Percentiles rank a stretch among this genome's conserved stretches.
Evolutionary conservation across 2,888 invertebrate genomes (phyloP).

Genomic region (Xiphydria camelus): DNA sequence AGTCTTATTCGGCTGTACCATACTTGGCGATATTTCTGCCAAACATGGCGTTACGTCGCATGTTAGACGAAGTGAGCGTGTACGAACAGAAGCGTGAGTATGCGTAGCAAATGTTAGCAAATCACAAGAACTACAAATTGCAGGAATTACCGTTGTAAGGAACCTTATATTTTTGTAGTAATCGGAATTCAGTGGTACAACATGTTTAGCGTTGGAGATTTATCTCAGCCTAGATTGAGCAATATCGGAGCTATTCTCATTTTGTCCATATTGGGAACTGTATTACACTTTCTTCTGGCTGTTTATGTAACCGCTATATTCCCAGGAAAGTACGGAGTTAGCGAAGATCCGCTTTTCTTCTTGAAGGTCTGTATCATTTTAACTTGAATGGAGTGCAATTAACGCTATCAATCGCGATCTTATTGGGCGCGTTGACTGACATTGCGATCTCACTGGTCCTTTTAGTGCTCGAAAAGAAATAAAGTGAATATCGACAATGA

Average conservation of each 20-base stretch:
- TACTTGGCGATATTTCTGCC: slow-evolving; percentile 48
- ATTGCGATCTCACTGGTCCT: slow-evolving; percentile 6
- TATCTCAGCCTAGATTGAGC: slow-evolving; percentile 32
- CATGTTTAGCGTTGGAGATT: slow-evolving; percentile 48
- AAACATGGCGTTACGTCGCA: slow-evolving; percentile 41
- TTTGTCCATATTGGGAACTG: slow-evolving; percentile 71
- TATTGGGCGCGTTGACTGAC: too few relatives aligned
- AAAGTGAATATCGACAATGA: slow-evolving; percentile 41
- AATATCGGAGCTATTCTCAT: slow-evolving; percentile 70
- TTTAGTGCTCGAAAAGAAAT: slow-evolving; percentile 39
- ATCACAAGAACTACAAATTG: too few relatives aligned
- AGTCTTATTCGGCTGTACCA: slow-evolving; percentile 23
- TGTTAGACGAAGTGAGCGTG: slow-evolving; percentile 46
- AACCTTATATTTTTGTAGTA: too few relatives aligned
- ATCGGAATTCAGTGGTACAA: slow-evolving; percentile 59
- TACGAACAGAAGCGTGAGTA: slow-evolving; percentile 46
- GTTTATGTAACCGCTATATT: slow-evolving; percentile 84
- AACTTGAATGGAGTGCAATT: too few relatives aligned
- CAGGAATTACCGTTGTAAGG: too few relatives aligned
- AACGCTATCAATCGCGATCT: too few relatives aligned
- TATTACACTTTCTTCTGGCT: slow-evolving; percentile 75
- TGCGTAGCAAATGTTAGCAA: too few relatives aligned
- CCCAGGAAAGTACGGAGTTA: slow-evolving; percentile 85
- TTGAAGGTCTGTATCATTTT: slow-evolving; percentile 38
- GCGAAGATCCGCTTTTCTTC: slow-evolving; percentile 78